Conservation (phyloP, 2,113 vertebrate genomes). For the Oncorhynchus tshawytscha region DNA sequence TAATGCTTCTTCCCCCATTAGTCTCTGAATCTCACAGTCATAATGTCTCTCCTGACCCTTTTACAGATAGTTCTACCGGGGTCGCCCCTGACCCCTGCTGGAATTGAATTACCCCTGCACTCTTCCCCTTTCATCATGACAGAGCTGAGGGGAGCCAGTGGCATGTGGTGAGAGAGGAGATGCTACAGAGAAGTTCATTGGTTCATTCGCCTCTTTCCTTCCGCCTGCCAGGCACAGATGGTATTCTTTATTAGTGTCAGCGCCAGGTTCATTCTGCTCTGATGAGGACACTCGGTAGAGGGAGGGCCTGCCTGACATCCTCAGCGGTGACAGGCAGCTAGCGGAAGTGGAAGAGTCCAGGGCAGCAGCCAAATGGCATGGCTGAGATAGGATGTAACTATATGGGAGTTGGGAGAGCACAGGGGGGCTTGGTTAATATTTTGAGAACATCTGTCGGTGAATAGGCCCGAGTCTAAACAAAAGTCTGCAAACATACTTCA, state of each 20-base stretch:
- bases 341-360: slow-evolving; percentile 11
- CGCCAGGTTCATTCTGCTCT: slow-evolving; percentile 53
- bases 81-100: slow-evolving; percentile 3
- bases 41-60: neutral
- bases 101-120: slow-evolving; percentile 29
- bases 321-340: slow-evolving; percentile 16
- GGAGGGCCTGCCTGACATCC: slow-evolving; percentile 32
- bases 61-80: neutral
- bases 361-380: neutral
- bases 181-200: slow-evolving; percentile 59
- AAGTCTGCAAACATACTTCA: neutral
- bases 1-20: neutral
- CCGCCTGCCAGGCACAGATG: slow-evolving; percentile 62
- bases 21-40: neutral
- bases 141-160: slow-evolving; percentile 50
- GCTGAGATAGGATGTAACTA: neutral
- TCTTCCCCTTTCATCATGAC: slow-evolving; percentile 61
- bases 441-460: neutral
- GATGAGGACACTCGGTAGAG: slow-evolving; percentile 40
- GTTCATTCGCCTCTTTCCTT: slow-evolving; percentile 55
- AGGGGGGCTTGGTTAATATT: neutral
- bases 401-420: neutral
- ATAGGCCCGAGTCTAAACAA: neutral
- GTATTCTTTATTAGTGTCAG: slow-evolving; percentile 65
- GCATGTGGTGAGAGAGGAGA: slow-evolving; percentile 58